Base-by-base conservation (phyloP, 2,113 vertebrate genomes). In the Hemiscyllium ocellatum region DNA sequence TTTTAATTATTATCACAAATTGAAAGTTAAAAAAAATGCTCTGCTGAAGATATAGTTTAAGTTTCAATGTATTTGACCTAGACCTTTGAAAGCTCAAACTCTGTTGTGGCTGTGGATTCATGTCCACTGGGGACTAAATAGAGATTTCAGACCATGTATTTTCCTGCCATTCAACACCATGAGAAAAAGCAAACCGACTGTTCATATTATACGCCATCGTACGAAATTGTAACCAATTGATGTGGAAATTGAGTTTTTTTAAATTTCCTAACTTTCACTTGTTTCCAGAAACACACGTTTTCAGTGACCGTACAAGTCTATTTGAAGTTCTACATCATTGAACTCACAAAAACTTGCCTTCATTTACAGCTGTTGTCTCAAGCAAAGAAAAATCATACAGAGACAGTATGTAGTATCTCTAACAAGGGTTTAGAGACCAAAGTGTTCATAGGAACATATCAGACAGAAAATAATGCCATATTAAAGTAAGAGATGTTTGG, bases 1-100 rank as follows among this genome's bases (percentile, higher is more conserved):
- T 95, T 17, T 47, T 47, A 72, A 70, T 52, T 52, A 95, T 52
- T 52, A 72, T 72, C 69, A 52, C 8, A 50, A 95, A 1, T 68
- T 33, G 94, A 76, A 72, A 15, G 69, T 95, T 50, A 33, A 72
- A 95, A 72, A 95, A 50, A 95, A 76, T 70, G 42, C 42, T 52
- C 94, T 95, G 69, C 26, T 47, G 50, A 72, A 70, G 47, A 52
- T 95, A 72, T 42, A 95, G 94, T 95, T 95, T 70, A 52, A 72
- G 87, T 95, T 95, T 95, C 94, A 95, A 95, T 95, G 94, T 52
- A 70, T 95, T 72, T 95, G 94, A 95, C 94, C 94, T 95, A n/a
- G 94, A 72, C 69, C 94, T 72, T 72, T 95, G 66, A 50, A 95
- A 95, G 42, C 93, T 95, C 29, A 93, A 93, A 61, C 61, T 93